Base-by-base conservation (phyloP, 2,797 vertebrate genomes). In the Acrossocheilus fasciatus region DNA sequence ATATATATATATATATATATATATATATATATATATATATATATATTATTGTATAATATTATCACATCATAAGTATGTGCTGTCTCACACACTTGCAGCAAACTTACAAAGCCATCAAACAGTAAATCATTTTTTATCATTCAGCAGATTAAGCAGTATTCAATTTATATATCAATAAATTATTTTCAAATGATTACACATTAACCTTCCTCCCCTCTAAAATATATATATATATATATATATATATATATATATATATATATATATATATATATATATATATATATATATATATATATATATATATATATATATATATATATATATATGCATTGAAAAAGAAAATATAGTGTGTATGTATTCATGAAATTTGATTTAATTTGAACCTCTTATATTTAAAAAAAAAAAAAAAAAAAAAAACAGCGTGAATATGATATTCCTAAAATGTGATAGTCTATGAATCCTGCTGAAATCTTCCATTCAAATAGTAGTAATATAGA, bases 391-490 rank as follows among this genome's bases (percentile, higher is more conserved):
- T 66, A 6, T 66, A 66, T 50, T 26, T 9, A 57, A 57, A 57
- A 57, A 14, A 12, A 14, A 30, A 66, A 20, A 20, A 30, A 9
- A 57, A 57, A 57, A 57, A 14, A 12, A 14, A 64, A 66, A 20
- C 43, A 72, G 36, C 9, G 6, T 81, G 20, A 77, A 70, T 41
- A 70, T 85, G 7, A 54, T 64, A 43, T 50, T 20, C 45, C 62
- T 43, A 59, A 81, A 1, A 77, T 77, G 72, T 80, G 23, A 36
- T 77, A 50, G 75, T 86, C 88, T 89, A 62, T 88, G 45, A 88
- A 82, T 86, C 74, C 66, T 70, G 59, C 18, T 76, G 62, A 57
- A 15, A 66, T 39, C 43, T 36, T 68, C 57, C 30, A 66, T 20
- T 52, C 36, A 70, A 10, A 82, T 43, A 82, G 34, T 34, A 87